phyloP scores from a whole-genome alignment of 1,140 invertebrate genomes.

The Pseudomyrmex dendroicus region DNA sequence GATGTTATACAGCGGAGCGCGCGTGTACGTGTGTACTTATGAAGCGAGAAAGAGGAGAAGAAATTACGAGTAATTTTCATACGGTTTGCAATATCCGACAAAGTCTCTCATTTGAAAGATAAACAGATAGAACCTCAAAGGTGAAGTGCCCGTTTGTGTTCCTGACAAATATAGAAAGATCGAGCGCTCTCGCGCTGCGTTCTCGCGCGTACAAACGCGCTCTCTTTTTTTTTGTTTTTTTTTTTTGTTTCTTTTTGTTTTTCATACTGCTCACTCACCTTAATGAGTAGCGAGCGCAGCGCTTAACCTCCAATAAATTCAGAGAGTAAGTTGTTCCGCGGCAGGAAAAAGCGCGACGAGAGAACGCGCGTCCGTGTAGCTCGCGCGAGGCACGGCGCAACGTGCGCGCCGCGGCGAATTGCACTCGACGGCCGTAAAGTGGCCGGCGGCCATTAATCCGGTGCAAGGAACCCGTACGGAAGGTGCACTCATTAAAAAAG shows the following conservation, averaged over 20 bases:
- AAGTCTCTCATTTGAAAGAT: background rate
- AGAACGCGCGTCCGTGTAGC: background rate
- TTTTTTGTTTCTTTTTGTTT: background rate
- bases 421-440: conserved; percentile 36
- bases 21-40: background rate
- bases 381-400: background rate
- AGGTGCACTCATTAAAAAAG: conserved; percentile 46
- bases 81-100: background rate
- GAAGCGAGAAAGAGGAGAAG: background rate
- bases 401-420: conserved; percentile 17
- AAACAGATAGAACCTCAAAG: background rate
- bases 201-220: background rate
- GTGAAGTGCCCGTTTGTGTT: background rate
- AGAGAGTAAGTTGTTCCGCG: conserved; percentile 9
- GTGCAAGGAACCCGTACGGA: background rate
- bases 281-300: no score
- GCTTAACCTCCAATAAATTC: conserved; percentile 10
- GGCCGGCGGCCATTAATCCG: conserved; percentile 43
- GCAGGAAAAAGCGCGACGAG: background rate
- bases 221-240: background rate
- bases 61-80: conserved; percentile 1
- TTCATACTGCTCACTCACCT: background rate
- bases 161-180: background rate
- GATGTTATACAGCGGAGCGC: background rate
- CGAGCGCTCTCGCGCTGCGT: no score